phyloP scores from a whole-genome alignment of 2,113 vertebrate species.

The Seriola dumerili region DNA sequence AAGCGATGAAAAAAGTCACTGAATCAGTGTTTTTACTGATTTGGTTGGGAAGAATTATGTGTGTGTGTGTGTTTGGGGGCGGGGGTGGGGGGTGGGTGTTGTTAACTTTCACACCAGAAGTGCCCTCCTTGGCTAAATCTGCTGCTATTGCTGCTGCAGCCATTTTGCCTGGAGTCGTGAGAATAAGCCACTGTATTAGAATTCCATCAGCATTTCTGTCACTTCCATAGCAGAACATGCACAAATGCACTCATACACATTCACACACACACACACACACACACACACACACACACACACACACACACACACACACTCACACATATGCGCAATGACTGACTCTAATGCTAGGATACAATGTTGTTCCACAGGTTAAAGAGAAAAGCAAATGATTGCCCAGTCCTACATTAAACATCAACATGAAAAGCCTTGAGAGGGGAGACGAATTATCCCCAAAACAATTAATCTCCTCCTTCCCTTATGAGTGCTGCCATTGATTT shows the following conservation, averaged over 20 bases:
- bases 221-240: conserved; percentile 29
- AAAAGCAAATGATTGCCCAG: conserved; percentile 77
- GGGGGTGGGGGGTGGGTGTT: neutral
- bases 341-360: conserved; percentile 67
- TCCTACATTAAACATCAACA: conserved; percentile 82
- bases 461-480: conserved; percentile 87
- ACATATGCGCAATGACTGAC: conserved; percentile 4
- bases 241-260: conserved; percentile 6
- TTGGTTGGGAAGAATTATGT: conserved; percentile 68
- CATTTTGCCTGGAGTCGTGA: conserved; percentile 63
- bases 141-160: conserved; percentile 65
- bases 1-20: conserved; percentile 75
- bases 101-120: conserved; percentile 67
- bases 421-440: conserved; percentile 80
- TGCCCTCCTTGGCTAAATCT: conserved; percentile 84
- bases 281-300: conserved; percentile 8
- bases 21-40: conserved; percentile 90
- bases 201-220: conserved; percentile 72
- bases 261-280: conserved; percentile 15
- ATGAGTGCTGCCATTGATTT: conserved; percentile 88
- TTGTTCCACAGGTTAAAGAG: conserved; percentile 69
- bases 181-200: conserved; percentile 62
- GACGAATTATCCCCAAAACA: conserved; percentile 89
- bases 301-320: conserved; percentile 5
- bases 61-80: conserved; percentile 2